A percentile compares a stretch with the other conserved stretches of the same genome.
Evolutionary conservation across 2,113 vertebrate genomes (phyloP).

Genomic region (Acrocephalus arundinaceus): DNA sequence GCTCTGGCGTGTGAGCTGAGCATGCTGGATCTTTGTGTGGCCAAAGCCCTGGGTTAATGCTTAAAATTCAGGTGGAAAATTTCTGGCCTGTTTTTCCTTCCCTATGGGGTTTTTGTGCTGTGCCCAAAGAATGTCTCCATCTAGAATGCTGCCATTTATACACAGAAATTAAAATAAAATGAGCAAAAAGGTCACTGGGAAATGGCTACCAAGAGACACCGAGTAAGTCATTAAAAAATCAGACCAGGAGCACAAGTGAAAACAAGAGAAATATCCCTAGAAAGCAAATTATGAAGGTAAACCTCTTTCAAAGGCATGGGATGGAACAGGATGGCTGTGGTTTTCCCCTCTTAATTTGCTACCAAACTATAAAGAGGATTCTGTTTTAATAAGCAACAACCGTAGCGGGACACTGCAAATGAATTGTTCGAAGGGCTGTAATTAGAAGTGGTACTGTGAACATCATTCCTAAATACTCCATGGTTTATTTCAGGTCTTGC

Average conservation of each 20-base stretch:
- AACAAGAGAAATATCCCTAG: background rate
- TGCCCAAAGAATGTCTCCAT: background rate
- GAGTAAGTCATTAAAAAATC: background rate
- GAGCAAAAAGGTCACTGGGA: conserved; percentile 22
- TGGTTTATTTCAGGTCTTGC: conserved; percentile 9
- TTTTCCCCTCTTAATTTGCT: conserved; percentile 1
- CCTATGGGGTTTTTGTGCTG: background rate
- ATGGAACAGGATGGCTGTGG: background rate
- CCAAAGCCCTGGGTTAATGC: background rate
- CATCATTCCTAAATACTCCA: background rate
- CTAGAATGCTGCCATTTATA: background rate
- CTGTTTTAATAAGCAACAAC: background rate
- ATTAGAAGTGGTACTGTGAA: conserved; percentile 11
- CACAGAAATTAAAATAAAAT: conserved; percentile 10
- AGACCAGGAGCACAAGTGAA: background rate
- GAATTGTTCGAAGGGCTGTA: background rate
- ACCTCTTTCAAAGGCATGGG: background rate
- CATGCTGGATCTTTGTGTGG: background rate
- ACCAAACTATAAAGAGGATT: background rate
- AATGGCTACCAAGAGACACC: background rate
- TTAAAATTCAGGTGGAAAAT: conserved; percentile 23
- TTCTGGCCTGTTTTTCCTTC: conserved; percentile 21
- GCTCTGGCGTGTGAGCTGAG: background rate
- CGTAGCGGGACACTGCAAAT: background rate
- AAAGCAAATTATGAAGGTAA: conserved; percentile 9